phyloP scores from a whole-genome alignment of 2,888 invertebrate genomes.

The Drosophila stalkeri region DNA sequence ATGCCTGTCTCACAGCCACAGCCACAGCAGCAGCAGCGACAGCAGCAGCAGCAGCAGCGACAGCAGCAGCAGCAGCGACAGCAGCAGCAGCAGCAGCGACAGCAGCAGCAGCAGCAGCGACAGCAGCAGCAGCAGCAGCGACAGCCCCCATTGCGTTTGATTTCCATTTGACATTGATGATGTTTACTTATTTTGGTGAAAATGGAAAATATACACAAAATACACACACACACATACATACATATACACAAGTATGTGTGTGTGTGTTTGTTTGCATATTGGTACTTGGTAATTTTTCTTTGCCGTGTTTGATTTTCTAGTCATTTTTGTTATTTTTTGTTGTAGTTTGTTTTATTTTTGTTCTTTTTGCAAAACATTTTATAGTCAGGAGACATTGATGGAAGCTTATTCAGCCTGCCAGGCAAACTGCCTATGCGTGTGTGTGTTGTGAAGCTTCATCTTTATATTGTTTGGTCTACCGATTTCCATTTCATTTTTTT shows the following conservation, averaged over 20 bases:
- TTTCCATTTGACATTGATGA: constrained; percentile 83
- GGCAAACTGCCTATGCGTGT: background rate
- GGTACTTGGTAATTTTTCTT: constrained; percentile 56
- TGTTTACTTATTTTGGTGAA: constrained; percentile 81
- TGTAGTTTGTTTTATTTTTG: constrained; percentile 38
- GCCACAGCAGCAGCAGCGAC: background rate
- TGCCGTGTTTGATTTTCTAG: constrained; percentile 33
- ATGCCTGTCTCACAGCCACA: constrained; percentile 49
- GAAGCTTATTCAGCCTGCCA: constrained; percentile 25
- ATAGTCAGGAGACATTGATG: constrained; percentile 62
- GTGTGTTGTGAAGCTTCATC: constrained; percentile 34
- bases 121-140: constrained; percentile 11
- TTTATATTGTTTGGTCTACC: constrained; percentile 36
- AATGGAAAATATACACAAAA: constrained; percentile 75
- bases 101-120: constrained; percentile 1
- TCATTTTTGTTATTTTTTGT: constrained; percentile 41
- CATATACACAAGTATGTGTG: constrained; percentile 13
- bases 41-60: constrained; percentile 1
- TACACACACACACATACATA: constrained; percentile 19
- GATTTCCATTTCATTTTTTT: constrained; percentile 51
- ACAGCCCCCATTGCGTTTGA: constrained; percentile 59
- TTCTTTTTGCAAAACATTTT: constrained; percentile 45
- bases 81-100: background rate
- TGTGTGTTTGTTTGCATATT: constrained; percentile 19
- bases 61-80: constrained; percentile 2